A percentile compares a stretch with the other conserved stretches of the same genome.
Conservation (phyloP, 2,797 vertebrate species). For the Tenualosa thibaudeaui region DNA sequence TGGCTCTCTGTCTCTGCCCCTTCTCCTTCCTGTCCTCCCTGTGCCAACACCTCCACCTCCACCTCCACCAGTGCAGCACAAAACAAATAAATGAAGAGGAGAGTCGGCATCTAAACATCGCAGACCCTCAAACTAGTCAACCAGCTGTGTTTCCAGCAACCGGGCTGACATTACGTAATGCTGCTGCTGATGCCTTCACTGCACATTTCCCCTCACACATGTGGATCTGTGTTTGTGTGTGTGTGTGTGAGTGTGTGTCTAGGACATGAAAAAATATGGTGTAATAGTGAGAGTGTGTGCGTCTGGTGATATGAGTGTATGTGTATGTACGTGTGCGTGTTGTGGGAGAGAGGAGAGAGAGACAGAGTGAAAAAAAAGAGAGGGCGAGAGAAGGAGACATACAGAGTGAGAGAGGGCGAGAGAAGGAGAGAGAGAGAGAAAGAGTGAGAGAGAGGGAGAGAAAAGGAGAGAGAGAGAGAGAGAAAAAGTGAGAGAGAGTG, state of each 20-base stretch:
- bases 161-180: slow-evolving; percentile 55
- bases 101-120: neutral
- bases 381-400: too few relatives aligned
- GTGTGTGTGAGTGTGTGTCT: neutral
- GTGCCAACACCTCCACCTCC: neutral
- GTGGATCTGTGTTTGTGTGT: too few relatives aligned
- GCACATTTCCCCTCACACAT: slow-evolving; percentile 8
- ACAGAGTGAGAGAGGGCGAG: too few relatives aligned
- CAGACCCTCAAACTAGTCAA: slow-evolving; percentile 50
- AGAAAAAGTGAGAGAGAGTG: too few relatives aligned
- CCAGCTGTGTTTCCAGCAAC: too few relatives aligned
- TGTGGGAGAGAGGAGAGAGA: too few relatives aligned
- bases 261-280: too few relatives aligned
- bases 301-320: too few relatives aligned
- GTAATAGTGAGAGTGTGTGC: too few relatives aligned
- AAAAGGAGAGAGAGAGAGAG: neutral
- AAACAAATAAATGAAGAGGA: neutral
- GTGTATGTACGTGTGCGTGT: too few relatives aligned
- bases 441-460: slow-evolving; percentile 4
- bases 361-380: too few relatives aligned
- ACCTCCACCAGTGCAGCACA: neutral
- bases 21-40: neutral
- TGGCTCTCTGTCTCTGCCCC: slow-evolving; percentile 35
- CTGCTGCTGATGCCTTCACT: slow-evolving; percentile 37
- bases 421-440: too few relatives aligned